These are phyloP conservation scores for Plagodis dolabraria DNA, from an alignment of 2,888 invertebrate species.

Conservation along the genomic window DNA sequence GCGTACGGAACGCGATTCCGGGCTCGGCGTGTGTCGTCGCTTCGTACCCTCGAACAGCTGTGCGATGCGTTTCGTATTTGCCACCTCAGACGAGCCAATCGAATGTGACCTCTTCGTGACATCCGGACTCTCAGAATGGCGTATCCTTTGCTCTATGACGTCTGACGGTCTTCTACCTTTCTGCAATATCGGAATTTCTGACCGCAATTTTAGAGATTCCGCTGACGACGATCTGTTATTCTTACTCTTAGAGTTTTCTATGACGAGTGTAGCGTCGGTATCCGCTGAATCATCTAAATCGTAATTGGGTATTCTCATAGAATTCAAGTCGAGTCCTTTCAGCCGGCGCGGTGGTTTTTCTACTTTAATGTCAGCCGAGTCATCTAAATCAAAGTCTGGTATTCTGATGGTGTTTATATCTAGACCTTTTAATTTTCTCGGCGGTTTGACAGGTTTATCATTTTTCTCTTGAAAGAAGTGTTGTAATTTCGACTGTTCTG, in stretches of 20 bases:
- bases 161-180: constrained; percentile 58
- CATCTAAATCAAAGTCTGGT: constrained; percentile 26
- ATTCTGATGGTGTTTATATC: constrained; percentile 55
- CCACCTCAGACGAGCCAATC: constrained; percentile 55
- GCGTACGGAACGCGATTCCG: constrained; percentile 53
- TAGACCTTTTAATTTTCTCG: constrained; percentile 66
- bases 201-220: constrained; percentile 23
- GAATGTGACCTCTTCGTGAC: constrained; percentile 61
- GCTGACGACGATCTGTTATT: constrained; percentile 8
- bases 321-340: constrained; percentile 27
- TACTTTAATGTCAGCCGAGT: constrained; percentile 17
- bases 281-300: constrained; percentile 64
- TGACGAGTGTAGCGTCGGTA: constrained; percentile 60
- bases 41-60: constrained; percentile 66
- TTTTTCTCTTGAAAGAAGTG: constrained; percentile 59
- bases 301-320: constrained; percentile 44
- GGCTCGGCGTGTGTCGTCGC: constrained; percentile 60
- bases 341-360: constrained; percentile 27
- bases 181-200: constrained; percentile 39
- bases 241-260: constrained; percentile 24
- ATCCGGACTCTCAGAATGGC: constrained; percentile 61
- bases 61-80: constrained; percentile 64
- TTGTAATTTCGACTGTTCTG: constrained; percentile 47
- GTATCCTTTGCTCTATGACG: constrained; percentile 42
- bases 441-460: constrained; percentile 52